phyloP scores from a whole-genome alignment of 2,797 vertebrate genomes.

The Anabas testudineus region DNA sequence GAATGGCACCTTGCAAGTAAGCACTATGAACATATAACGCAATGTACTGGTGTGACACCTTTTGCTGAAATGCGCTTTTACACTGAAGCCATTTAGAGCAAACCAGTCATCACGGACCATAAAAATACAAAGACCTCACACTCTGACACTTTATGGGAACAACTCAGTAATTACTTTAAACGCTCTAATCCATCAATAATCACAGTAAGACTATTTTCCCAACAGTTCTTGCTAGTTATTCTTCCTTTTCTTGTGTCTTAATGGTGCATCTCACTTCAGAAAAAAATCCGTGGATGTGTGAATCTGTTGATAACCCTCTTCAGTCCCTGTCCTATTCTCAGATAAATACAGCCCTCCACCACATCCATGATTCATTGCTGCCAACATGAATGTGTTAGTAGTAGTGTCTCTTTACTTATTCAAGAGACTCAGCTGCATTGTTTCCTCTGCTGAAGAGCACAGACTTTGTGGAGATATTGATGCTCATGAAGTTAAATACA shows the following conservation, averaged over 20 bases:
- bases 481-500: constrained; percentile 24
- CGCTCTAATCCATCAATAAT: constrained; percentile 49
- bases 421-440: constrained; percentile 49
- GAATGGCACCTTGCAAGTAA: constrained; percentile 82
- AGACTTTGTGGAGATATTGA: constrained; percentile 11
- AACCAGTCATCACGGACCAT: constrained; percentile 53
- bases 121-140: constrained; percentile 39
- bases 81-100: constrained; percentile 49
- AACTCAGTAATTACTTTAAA: constrained; percentile 56
- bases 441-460: constrained; percentile 40
- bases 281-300: constrained; percentile 48
- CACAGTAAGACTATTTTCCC: constrained; percentile 24
- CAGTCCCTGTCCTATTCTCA: constrained; percentile 50
- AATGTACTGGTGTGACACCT: constrained; percentile 75
- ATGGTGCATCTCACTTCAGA: constrained; percentile 47
- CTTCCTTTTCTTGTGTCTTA: constrained; percentile 37
- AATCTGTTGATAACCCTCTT: constrained; percentile 59
- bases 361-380: constrained; percentile 62
- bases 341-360: constrained; percentile 64
- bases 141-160: constrained; percentile 17
- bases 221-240: constrained; percentile 29
- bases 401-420: constrained; percentile 70
- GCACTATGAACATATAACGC: constrained; percentile 66
- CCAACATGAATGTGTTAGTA: constrained; percentile 65
- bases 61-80: constrained; percentile 71